Evolutionary conservation across 1,140 invertebrate species (phyloP), one percentile per base, ranked within the genome.

Genomic region (Elymnias hypermnestra): DNA sequence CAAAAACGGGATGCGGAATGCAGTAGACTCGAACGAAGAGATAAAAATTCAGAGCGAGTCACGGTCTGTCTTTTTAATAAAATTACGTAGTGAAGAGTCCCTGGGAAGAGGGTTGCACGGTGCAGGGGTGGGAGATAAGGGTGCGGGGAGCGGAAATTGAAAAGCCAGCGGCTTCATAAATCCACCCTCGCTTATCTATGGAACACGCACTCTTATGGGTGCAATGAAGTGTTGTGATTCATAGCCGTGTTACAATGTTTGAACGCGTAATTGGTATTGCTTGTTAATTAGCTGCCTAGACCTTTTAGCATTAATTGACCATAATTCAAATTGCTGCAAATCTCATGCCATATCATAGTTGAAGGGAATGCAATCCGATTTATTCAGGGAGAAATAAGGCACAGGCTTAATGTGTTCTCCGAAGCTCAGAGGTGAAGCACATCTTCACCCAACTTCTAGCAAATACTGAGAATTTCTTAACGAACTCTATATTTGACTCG

Each of bases 21-120:
- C 31, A 51, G 25, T 35, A 29, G 38, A 31, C 28, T 48, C 28
- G 28, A 33, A 63, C 54, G 58, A 46, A 65, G 46, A 68, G 72
- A 75, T 75, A 73, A 72, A 77, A 68, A 72, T 71, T 71, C 64
- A 65, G 61, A 46, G 40, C 42, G 42, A 41, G 50, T 56, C 46
- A 52, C 59, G 59, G 33, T 45, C 41, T 45, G 55, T 46, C 53
- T 63, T 75, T 78, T 79, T 79, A 79, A 76, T 79, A 74, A 79
- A 71, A 79, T 79, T 79, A 79, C 69, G 48, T 47, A 43, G 47
- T 51, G 60, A 49, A 59, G 40, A 28, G 17, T 37, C 23, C 22
- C 31, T 46, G 53, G 43, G 49, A 21, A 41, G 31, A 33, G 14
- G 31, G 31, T 8, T 15, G 31, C n/a, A 15, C 31, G 31, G n/a